Evolutionary conservation across 2,888 invertebrate genomes (phyloP), one percentile per base, ranked within the genome.

Genomic region (Dryocosmus kuriphilus): DNA sequence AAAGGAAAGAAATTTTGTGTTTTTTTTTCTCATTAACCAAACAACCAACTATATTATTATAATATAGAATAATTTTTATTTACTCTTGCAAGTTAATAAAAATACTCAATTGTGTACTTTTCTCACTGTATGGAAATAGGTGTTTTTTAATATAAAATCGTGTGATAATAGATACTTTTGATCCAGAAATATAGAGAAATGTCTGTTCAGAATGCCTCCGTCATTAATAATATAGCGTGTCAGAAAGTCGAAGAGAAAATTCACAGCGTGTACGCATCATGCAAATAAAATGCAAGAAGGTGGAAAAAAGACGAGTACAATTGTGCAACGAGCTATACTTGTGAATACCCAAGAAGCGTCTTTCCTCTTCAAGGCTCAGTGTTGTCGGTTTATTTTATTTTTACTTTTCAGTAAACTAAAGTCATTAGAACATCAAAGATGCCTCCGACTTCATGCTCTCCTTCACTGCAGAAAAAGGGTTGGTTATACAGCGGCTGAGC

Each of bases 341-440:
- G 22, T 67, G 19, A n/a, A n/a, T n/a, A n/a, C 41, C 27, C 7
- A 67, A 67, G 27, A 67, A 41, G 67, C 16, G 27, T 27, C 27
- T 67, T 67, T 19, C 46, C 41, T 41, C 27, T 19, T 46, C 27
- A 41, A 67, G 67, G 19, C 24, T 67, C 67, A n/a, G n/a, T 51
- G 41, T 41, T 27, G 67, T 67, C 24, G 41, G 27, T 46, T 67
- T 27, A 16, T 65, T 38, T 65, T 41, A 14, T 24, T 38, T 14
- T 35, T 63, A 22, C 85, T 86, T 85, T 85, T 84, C 84, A 80
- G 81, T 67, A 75, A 83, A 84, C 83, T 85, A 84, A 86, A 84
- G 85, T 87, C 83, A 77, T 86, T 85, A 83, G 80, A 77, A 83
- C 83, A 84, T 87, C 86, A 87, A 86, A 87, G 86, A 82, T 82